These are phyloP conservation scores for Silurus meridionalis DNA, from an alignment of 2,113 vertebrate species.

Conservation along the genomic window DNA sequence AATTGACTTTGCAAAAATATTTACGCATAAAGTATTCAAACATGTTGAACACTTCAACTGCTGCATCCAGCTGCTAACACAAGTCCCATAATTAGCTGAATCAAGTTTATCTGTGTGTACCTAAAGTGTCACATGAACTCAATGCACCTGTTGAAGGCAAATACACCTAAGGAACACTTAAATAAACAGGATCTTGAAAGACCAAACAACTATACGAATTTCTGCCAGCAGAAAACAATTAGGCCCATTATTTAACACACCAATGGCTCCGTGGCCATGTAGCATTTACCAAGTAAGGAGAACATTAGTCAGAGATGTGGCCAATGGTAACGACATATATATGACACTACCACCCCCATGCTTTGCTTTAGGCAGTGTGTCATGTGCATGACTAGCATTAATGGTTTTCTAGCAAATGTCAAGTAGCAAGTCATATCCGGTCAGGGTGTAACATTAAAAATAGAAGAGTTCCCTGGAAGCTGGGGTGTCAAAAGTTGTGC, in stretches of 20 bases:
- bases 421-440: neutral
- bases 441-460: neutral
- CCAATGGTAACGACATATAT: neutral
- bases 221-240: neutral
- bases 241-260: neutral
- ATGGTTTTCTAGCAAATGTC: neutral
- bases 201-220: neutral
- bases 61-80: neutral
- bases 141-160: neutral
- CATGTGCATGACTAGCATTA: neutral
- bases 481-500: neutral
- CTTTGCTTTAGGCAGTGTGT: neutral
- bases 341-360: neutral
- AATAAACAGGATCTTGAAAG: neutral
- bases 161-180: neutral
- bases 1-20: neutral
- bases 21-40: neutral
- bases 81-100: neutral
- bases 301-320: neutral
- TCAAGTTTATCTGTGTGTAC: neutral
- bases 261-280: neutral
- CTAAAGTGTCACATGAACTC: neutral
- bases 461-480: neutral
- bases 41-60: neutral
- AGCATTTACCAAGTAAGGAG: neutral